A percentile compares a stretch with the other conserved stretches of the same genome.
These are phyloP conservation scores for Alces alces DNA, from an alignment of 2,113 vertebrate genomes.

Conservation along the genomic window DNA sequence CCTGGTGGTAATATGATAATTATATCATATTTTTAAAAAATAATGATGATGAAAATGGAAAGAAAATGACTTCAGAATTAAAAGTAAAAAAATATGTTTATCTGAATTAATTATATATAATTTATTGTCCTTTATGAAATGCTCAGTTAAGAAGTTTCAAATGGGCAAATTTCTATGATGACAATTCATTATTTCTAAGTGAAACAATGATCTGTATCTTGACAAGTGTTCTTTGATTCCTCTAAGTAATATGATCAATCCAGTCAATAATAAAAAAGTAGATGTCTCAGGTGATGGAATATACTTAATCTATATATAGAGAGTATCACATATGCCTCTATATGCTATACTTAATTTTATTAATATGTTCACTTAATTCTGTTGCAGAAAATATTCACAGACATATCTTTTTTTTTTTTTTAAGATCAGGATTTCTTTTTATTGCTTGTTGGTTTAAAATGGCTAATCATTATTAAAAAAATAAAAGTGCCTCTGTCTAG, in stretches of 20 bases:
- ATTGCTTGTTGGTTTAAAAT: slow-evolving; percentile 75
- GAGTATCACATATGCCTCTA: not conserved
- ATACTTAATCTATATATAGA: not conserved
- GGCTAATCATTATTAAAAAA: slow-evolving; percentile 74
- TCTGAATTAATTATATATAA: not conserved
- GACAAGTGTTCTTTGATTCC: not conserved
- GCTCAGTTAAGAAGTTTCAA: not conserved
- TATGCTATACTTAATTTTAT: not conserved
- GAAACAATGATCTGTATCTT: slow-evolving; percentile 19
- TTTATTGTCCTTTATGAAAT: not conserved
- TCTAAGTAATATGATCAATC: not conserved
- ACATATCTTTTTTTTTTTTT: not conserved
- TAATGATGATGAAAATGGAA: not conserved
- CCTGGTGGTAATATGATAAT: not conserved
- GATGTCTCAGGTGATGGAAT: not conserved
- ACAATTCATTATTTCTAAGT: slow-evolving; percentile 36
- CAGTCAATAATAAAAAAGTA: slow-evolving; percentile 6
- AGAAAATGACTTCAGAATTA: not conserved
- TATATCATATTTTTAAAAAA: not conserved
- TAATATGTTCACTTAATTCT: not conserved
- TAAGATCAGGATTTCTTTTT: slow-evolving; percentile 71
- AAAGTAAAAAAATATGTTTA: not conserved
- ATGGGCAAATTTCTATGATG: not conserved
- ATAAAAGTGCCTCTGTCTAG: slow-evolving; percentile 66
- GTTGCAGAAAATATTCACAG: not conserved